Evolutionary conservation across 2,797 vertebrate genomes (phyloP).

Genomic region (Darevskia nairensis): DNA sequence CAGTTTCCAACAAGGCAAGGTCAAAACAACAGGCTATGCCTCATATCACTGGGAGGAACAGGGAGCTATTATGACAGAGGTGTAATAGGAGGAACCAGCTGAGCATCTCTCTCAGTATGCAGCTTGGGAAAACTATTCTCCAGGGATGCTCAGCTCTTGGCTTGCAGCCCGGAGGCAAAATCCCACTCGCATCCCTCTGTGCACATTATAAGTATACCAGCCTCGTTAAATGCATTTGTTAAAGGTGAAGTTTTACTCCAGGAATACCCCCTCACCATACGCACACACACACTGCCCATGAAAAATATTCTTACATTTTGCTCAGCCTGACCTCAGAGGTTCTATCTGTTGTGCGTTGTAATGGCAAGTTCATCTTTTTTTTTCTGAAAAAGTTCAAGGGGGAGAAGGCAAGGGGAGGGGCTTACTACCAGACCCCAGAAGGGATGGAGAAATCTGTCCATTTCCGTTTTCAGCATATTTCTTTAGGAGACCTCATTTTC

Average conservation of each 20-base stretch:
- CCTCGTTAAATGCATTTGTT: accelerated
- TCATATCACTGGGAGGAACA: conserved; percentile 20
- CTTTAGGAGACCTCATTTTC: background rate
- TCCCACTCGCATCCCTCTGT: accelerated
- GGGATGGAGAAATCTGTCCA: background rate
- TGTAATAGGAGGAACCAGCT: conserved; percentile 20
- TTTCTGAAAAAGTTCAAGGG: background rate
- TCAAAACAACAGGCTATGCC: conserved; percentile 54
- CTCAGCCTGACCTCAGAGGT: background rate
- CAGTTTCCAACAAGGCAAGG: conserved; percentile 68
- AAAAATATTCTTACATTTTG: background rate
- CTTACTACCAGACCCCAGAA: background rate
- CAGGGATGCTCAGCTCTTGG: background rate
- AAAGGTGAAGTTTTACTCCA: background rate
- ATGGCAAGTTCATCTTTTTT: background rate
- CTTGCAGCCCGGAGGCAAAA: background rate
- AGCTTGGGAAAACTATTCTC: accelerated
- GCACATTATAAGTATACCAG: background rate
- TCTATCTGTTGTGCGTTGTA: accelerated
- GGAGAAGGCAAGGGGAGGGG: background rate
- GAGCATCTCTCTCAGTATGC: background rate
- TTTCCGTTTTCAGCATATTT: background rate
- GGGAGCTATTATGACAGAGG: conserved; percentile 20
- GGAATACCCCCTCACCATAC: background rate
- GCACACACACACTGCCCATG: background rate